Evolutionary conservation across 1,140 invertebrate species (phyloP), one percentile per base, ranked within the genome.

Genomic region (Neodiprion virginianus): DNA sequence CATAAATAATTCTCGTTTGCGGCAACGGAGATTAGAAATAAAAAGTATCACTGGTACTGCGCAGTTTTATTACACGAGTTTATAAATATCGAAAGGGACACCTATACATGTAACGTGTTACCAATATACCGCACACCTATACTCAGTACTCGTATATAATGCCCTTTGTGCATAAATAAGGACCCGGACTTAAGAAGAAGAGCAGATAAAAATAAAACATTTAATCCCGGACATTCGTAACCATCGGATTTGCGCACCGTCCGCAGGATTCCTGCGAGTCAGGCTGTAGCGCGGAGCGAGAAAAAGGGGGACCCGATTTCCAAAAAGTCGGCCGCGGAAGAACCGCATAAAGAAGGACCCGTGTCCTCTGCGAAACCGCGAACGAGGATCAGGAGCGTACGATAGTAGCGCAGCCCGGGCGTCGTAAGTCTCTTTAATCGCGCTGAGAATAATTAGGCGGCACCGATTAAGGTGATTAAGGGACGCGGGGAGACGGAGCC

Each of bases 371-470:
- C 53, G 49, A 76, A 79, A 76, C 72, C 72, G 53, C 77, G 73
- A 17, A 49, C 23, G 21, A 23, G 49, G 71, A 69, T 17, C 40
- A 49, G 72, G 68, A 73, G 69, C 72, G 68, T 67, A 61, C 14
- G 28, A 74, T 61, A 50, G 23, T 66, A 14, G 61, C 61, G 61
- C 61, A 23, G n/a, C 12, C 67, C 53, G 48, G 48, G 47, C 67
- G 72, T 71, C 77, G 79, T 79, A 80, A 75, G 75, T 79, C 78
- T 82, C 80, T 83, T 83, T 83, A 83, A 82, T 84, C 81, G 83
- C 76, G 71, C 79, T 76, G 78, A 75, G 81, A 83, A 84, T 84
- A 84, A 83, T 84, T 82, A 83, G 81, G 78, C 80, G 73, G 81
- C 72, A 75, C 73, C 78, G 81, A 83, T 83, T 81, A 83, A 79